Conservation (phyloP, 2,888 invertebrate genomes). For the Helobdella robusta region DNA sequence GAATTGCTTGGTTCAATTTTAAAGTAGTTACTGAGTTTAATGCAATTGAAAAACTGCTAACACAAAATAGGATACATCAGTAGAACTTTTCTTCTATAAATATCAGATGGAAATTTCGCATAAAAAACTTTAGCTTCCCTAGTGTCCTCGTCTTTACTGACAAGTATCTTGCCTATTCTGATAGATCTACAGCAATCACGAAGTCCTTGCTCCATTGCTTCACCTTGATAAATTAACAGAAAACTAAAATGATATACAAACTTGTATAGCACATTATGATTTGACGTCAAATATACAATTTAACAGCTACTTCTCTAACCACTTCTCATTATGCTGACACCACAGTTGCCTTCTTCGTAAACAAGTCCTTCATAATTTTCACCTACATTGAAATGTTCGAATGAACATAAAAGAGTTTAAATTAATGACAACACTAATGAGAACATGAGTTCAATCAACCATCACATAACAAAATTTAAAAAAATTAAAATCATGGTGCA, state of each 20-base stretch:
- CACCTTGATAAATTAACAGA: conserved; percentile 50
- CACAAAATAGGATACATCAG: conserved; percentile 99
- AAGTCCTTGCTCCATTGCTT: conserved; percentile 76
- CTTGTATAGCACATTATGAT: neutral
- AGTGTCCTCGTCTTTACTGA: conserved; percentile 89
- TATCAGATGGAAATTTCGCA: conserved; percentile 89
- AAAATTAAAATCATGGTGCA: too few relatives aligned
- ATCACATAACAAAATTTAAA: too few relatives aligned
- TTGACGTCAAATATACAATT: neutral
- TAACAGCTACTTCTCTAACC: too few relatives aligned
- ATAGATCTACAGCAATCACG: conserved; percentile 96
- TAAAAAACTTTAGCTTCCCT: conserved; percentile 94
- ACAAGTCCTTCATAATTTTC: conserved; percentile 80
- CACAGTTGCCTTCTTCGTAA: conserved; percentile 94
- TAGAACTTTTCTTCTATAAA: conserved; percentile 72
- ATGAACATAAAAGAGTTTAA: neutral
- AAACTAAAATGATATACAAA: neutral
- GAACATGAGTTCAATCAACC: too few relatives aligned
- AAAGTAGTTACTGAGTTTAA: too few relatives aligned
- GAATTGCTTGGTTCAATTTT: too few relatives aligned
- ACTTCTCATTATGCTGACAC: conserved; percentile 81
- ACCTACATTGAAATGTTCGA: conserved; percentile 50
- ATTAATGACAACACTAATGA: neutral
- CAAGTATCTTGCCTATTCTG: conserved; percentile 92
- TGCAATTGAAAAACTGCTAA: too few relatives aligned